phyloP scores from a whole-genome alignment of 1,140 invertebrate genomes.

The Uloborus diversus region DNA sequence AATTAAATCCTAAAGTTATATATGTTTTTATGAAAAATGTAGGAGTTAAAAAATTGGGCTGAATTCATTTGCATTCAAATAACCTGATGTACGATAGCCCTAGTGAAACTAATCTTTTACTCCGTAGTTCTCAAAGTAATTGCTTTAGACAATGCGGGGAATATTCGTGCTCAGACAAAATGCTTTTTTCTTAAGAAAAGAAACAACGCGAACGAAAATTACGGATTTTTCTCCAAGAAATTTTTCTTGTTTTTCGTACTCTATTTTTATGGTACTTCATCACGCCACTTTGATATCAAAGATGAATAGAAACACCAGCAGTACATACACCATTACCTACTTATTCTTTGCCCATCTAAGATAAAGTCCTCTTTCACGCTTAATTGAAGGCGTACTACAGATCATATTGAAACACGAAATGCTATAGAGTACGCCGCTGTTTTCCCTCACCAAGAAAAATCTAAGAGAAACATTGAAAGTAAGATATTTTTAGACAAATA shows the following conservation, averaged over 20 bases:
- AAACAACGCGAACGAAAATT: neutral
- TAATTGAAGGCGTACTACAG: slow-evolving; percentile 24
- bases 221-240: neutral
- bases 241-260: slow-evolving; percentile 6
- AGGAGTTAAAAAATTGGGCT: too few relatives aligned
- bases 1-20: too few relatives aligned
- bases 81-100: too few relatives aligned
- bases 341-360: slow-evolving; percentile 1
- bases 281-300: slow-evolving; percentile 43
- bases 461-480: neutral
- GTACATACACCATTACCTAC: slow-evolving; percentile 22
- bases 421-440: neutral
- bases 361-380: slow-evolving; percentile 21
- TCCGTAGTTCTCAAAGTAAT: neutral
- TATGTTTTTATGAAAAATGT: too few relatives aligned
- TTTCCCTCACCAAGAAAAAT: neutral
- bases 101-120: too few relatives aligned
- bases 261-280: slow-evolving; percentile 36
- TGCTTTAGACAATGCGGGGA: neutral
- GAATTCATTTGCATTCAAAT: too few relatives aligned
- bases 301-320: slow-evolving; percentile 13
- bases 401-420: slow-evolving; percentile 8
- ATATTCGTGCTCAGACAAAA: neutral
- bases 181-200: neutral
- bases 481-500: slow-evolving; percentile 15